phyloP scores from a whole-genome alignment of 2,113 vertebrate genomes.

The Notiomystis cincta region DNA sequence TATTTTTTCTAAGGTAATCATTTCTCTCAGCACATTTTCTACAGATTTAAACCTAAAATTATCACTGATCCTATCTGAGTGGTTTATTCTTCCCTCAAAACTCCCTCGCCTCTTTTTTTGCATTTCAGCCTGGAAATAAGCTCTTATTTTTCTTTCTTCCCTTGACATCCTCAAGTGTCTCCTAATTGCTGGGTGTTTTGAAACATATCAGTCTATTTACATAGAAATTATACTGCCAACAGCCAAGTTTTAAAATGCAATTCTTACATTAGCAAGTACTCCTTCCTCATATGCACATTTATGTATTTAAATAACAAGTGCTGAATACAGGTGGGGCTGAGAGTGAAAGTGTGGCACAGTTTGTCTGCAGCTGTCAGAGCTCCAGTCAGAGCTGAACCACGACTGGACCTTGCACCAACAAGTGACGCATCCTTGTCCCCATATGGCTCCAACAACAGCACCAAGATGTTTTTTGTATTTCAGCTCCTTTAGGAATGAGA shows the following conservation, averaged over 20 bases:
- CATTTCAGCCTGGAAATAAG: neutral
- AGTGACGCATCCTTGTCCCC: neutral
- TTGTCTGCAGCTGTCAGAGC: neutral
- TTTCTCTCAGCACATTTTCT: neutral
- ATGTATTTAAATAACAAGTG: neutral
- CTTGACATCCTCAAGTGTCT: neutral
- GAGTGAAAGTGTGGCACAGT: neutral
- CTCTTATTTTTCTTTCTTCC: neutral
- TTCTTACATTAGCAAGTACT: neutral
- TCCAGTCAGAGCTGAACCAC: neutral
- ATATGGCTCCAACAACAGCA: rapidly evolving
- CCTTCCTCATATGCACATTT: neutral
- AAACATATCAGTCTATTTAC: neutral
- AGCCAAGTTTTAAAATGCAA: neutral
- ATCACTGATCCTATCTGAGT: neutral
- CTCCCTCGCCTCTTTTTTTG: neutral
- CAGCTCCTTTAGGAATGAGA: neutral
- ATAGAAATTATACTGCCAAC: neutral
- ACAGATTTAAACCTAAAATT: neutral
- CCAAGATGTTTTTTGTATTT: neutral
- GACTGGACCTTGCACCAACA: neutral
- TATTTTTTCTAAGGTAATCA: neutral
- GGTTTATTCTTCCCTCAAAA: neutral
- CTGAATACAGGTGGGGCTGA: neutral
- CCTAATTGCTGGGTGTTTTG: neutral